Conservation (phyloP, 2,113 vertebrate genomes). For the Coptodon bakossiorum region DNA sequence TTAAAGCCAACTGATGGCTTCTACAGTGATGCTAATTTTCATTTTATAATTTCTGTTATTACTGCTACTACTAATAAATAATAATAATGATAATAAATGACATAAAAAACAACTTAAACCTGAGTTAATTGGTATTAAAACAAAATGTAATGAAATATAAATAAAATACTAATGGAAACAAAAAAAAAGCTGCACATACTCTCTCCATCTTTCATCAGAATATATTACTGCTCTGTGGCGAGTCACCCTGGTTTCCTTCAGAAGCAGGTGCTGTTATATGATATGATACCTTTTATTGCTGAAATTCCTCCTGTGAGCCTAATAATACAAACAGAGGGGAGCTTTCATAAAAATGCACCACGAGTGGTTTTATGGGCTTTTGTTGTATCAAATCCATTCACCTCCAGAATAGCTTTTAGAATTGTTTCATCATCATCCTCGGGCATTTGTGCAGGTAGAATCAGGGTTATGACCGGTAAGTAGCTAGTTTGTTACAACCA, state of each 20-base stretch:
- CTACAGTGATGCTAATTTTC: neutral
- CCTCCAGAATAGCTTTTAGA: neutral
- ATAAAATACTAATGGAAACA: neutral
- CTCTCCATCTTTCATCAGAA: neutral
- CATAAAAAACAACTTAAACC: neutral
- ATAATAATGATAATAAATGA: neutral
- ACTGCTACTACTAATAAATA: neutral
- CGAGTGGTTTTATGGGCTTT: neutral
- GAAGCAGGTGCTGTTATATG: neutral
- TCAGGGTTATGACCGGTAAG: neutral
- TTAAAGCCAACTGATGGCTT: neutral
- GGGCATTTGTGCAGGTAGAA: neutral
- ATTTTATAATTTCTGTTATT: neutral
- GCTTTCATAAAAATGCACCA: neutral
- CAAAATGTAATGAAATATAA: neutral
- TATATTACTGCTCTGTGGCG: neutral
- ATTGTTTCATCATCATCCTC: neutral
- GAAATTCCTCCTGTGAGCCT: neutral
- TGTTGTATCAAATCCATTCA: neutral
- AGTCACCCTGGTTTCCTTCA: neutral
- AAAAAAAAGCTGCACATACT: neutral
- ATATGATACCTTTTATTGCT: slow-evolving; percentile 17
- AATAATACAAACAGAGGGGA: neutral
- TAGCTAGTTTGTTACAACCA: neutral
- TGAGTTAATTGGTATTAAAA: neutral